A percentile compares a stretch with the other conserved stretches of the same genome.
These are phyloP conservation scores for Tetrax tetrax DNA, from an alignment of 2,113 vertebrate species.

Conservation along the genomic window DNA sequence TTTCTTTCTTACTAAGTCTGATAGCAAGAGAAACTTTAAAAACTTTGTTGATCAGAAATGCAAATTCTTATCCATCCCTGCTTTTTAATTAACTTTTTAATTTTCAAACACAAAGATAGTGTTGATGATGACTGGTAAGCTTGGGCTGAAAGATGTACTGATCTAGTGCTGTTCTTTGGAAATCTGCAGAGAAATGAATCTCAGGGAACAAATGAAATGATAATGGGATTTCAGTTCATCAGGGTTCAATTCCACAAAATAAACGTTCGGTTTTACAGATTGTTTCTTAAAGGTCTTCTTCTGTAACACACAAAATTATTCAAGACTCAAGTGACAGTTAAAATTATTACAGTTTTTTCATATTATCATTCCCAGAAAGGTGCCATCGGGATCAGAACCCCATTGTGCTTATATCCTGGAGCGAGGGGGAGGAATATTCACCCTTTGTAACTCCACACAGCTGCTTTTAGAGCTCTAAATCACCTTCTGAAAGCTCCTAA, in stretches of 20 bases:
- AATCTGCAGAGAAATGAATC: conserved; percentile 69
- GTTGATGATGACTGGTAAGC: conserved; percentile 71
- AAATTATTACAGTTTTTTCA: neutral
- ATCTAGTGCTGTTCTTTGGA: conserved; percentile 69
- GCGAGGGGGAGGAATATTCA: neutral
- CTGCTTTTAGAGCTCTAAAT: neutral
- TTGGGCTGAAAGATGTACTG: conserved; percentile 66
- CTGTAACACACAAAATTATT: conserved; percentile 21
- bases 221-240: conserved; percentile 70
- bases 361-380: neutral
- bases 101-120: conserved; percentile 74
- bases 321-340: neutral
- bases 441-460: neutral
- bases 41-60: conserved; percentile 74
- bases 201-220: conserved; percentile 72
- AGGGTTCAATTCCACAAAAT: conserved; percentile 60
- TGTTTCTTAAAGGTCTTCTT: conserved; percentile 52
- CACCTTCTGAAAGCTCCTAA: neutral
- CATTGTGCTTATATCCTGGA: neutral
- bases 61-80: conserved; percentile 66
- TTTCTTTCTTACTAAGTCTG: neutral
- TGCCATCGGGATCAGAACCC: neutral
- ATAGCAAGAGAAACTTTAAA: conserved; percentile 49
- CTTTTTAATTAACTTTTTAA: conserved; percentile 76
- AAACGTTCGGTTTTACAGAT: conserved; percentile 60